These are phyloP conservation scores for Phaethornis superciliosus DNA, from an alignment of 2,113 vertebrate genomes.

Conservation along the genomic window DNA sequence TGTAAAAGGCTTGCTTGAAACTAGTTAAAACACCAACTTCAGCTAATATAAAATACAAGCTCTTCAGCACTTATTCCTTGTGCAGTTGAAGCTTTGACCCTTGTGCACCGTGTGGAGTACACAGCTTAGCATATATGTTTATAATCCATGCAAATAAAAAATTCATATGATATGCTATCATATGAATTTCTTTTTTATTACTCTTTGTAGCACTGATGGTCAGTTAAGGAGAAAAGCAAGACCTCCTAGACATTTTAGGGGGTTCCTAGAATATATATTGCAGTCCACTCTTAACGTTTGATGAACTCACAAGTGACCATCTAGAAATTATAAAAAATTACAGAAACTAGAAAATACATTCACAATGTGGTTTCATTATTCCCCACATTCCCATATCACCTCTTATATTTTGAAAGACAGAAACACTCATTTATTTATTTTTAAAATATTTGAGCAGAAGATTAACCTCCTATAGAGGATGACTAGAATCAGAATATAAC, in stretches of 20 bases:
- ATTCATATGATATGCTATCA: background rate
- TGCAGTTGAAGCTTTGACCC: constrained; percentile 33
- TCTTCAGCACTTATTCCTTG: constrained; percentile 20
- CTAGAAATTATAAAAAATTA: constrained; percentile 62
- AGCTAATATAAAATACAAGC: background rate
- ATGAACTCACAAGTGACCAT: constrained; percentile 27
- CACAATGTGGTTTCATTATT: constrained; percentile 32
- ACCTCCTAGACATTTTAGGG: background rate
- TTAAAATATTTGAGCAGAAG: constrained; percentile 28
- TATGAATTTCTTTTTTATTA: background rate
- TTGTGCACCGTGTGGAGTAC: background rate
- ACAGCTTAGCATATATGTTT: background rate
- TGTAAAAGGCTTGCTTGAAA: background rate
- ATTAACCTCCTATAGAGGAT: background rate
- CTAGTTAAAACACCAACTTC: background rate
- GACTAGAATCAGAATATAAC: background rate
- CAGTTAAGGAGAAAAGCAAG: background rate
- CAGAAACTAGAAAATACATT: constrained; percentile 43
- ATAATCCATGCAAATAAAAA: constrained; percentile 2
- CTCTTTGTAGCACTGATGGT: background rate
- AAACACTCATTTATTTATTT: constrained; percentile 12
- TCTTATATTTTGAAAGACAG: background rate
- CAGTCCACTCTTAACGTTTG: background rate
- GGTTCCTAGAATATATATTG: background rate
- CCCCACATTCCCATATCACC: background rate